Percentiles rank a stretch among this genome's conserved stretches.
These are phyloP conservation scores for Pterois miles DNA, from an alignment of 2,797 vertebrate species.

Conservation along the genomic window DNA sequence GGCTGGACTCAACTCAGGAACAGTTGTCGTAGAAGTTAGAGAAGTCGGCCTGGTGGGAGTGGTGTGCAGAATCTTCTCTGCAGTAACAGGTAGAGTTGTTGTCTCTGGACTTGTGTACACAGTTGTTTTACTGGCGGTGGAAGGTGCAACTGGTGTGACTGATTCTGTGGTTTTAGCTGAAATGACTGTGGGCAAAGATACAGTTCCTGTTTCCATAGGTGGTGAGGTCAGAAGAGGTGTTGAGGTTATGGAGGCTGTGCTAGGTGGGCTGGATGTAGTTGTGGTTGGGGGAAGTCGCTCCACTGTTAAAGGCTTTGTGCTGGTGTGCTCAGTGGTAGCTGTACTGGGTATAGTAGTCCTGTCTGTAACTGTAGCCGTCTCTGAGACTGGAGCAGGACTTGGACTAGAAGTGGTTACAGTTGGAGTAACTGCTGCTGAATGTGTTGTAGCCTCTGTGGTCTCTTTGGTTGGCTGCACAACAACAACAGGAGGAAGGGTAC, in stretches of 20 bases:
- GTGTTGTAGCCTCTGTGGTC: constrained; percentile 58
- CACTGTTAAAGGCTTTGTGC: constrained; percentile 40
- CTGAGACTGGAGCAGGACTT: constrained; percentile 29
- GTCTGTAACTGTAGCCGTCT: constrained; percentile 40
- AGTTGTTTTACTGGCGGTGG: constrained; percentile 60
- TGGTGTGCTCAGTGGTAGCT: constrained; percentile 37
- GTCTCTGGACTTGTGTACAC: constrained; percentile 42
- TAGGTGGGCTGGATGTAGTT: constrained; percentile 33
- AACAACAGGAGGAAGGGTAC: constrained; percentile 25
- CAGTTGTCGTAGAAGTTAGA: constrained; percentile 46
- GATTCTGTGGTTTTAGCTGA: constrained; percentile 58
- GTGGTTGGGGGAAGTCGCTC: constrained; percentile 39
- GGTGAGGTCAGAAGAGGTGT: constrained; percentile 28
- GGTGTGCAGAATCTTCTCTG: constrained; percentile 48
- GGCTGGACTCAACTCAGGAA: constrained; percentile 38
- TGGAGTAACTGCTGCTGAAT: constrained; percentile 25
- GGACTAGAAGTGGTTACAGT: constrained; percentile 41
- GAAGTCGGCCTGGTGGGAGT: constrained; percentile 28
- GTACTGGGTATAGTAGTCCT: constrained; percentile 47
- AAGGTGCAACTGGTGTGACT: constrained; percentile 49
- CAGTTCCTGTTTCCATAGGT: constrained; percentile 54
- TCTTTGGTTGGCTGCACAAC: constrained; percentile 23
- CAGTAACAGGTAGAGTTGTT: constrained; percentile 43
- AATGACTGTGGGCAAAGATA: constrained; percentile 40
- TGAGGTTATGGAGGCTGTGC: constrained; percentile 58